Base-by-base conservation (phyloP, 2,888 invertebrate species). In the Ernsta delagoae region DNA sequence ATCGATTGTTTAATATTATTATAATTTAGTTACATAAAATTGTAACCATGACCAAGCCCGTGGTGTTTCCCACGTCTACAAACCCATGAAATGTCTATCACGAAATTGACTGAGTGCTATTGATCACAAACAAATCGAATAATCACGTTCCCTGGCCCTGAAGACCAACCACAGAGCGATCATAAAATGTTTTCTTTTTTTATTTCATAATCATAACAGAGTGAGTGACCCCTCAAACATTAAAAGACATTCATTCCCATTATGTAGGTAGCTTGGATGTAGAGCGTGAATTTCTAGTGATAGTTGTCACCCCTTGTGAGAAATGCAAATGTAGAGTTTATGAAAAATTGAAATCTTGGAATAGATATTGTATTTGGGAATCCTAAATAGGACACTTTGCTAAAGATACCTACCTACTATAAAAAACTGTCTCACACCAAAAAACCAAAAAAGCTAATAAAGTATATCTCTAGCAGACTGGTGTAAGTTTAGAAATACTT, bases 61-160 rank as follows among this genome's bases (percentile, higher is more conserved):
- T 57, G 45, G 34, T 16, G 34, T 56, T 67, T 61, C 61, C 39
- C 61, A 67, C 54, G 61, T 67, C 45, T 36, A 56, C 56, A 16
- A 31, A 39, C 56, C 56, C 67, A 61, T 61, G 61, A 67, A 61
- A 67, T 67, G 48, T 67, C 61, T 61, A 45, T 56, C 45, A 67
- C 45, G 60, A 54, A 67, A 53, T 31, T 66, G 59, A 43, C 54
- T 36, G 54, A 61, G 54, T 43, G 60, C 67, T 61, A 16, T 61
- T 56, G 53, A 53, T 24, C 53, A 61, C 54, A 45, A 66, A 67
- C n/a, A 61, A 67, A 67, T 67, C 67, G 56, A 45, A 68, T 57
- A 45, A 68, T 62, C 54, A 67, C 60, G 61, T 45, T 56, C 45
- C 61, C 24, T 16, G 4, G n/a, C 9, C 53, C 16, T 36, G 5